Evolutionary conservation across 2,797 vertebrate genomes (phyloP).

Genomic region (Leptoclinus maculatus): DNA sequence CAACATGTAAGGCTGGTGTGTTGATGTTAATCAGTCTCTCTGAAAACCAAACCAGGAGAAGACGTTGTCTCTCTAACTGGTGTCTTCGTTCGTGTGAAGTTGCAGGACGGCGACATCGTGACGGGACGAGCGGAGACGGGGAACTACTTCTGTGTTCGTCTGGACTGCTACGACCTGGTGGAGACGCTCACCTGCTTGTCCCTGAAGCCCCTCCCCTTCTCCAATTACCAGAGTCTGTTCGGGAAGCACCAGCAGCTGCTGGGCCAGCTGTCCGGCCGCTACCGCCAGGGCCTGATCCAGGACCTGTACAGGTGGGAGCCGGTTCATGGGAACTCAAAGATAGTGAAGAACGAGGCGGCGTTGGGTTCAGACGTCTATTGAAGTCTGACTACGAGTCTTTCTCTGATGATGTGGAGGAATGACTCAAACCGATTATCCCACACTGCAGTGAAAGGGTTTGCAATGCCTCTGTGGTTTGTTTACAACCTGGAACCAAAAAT

Average conservation of each 20-base stretch:
- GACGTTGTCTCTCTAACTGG: not conserved
- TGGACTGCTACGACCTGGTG: slow-evolving; percentile 83
- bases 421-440: not conserved
- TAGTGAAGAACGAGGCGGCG: too few relatives aligned
- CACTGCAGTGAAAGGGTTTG: not conserved
- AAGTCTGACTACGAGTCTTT: too few relatives aligned
- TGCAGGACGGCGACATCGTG: slow-evolving; percentile 83
- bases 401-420: not conserved
- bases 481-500: not conserved
- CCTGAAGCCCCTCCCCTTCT: slow-evolving; percentile 84
- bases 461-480: not conserved
- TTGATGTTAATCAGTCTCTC: too few relatives aligned
- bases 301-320: slow-evolving; percentile 88
- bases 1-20: slow-evolving; percentile 75
- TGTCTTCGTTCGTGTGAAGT: not conserved
- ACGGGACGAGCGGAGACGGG: slow-evolving; percentile 85
- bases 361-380: too few relatives aligned
- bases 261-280: slow-evolving; percentile 85
- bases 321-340: too few relatives aligned
- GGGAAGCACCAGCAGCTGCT: slow-evolving; percentile 92
- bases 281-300: slow-evolving; percentile 79
- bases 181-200: slow-evolving; percentile 92
- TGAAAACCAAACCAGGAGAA: too few relatives aligned
- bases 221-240: slow-evolving; percentile 90
- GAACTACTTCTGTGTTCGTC: slow-evolving; percentile 89